Conservation (phyloP, 2,113 vertebrate genomes). For the Catagonus wagneri region DNA sequence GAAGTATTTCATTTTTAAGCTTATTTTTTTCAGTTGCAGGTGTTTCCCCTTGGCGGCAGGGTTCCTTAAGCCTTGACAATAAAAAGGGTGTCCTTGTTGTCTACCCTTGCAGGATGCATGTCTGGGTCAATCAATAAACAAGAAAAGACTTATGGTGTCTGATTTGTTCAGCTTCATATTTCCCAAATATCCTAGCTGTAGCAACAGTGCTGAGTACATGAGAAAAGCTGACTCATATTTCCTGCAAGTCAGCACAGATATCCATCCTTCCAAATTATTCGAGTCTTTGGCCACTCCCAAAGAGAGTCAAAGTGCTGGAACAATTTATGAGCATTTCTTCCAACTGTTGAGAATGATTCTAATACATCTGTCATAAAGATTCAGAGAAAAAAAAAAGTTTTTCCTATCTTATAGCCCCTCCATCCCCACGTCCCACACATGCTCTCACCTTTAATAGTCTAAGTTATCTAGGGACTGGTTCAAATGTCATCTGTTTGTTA, state of each 20-base stretch:
- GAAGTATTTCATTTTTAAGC: neutral
- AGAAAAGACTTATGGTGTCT: constrained; percentile 14
- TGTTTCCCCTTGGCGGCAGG: constrained; percentile 59
- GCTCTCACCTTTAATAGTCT: neutral
- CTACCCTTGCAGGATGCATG: constrained; percentile 22
- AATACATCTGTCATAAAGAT: constrained; percentile 18
- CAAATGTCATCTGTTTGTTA: neutral
- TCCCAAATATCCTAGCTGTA: neutral
- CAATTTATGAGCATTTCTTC: constrained; percentile 59
- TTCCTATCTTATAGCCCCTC: neutral
- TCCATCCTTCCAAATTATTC: constrained; percentile 45
- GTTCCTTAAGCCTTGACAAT: constrained; percentile 50
- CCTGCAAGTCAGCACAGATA: constrained; percentile 44
- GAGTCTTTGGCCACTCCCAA: neutral
- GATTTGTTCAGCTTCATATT: constrained; percentile 24
- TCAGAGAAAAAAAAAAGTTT: constrained; percentile 35
- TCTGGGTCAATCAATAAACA: constrained; percentile 56
- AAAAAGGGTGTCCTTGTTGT: constrained; percentile 60
- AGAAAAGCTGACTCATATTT: constrained; percentile 69
- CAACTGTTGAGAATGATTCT: constrained; percentile 66
- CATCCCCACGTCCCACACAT: neutral
- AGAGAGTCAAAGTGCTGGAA: constrained; percentile 42
- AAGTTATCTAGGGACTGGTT: neutral
- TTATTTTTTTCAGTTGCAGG: constrained; percentile 47
- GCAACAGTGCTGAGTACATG: constrained; percentile 25